Evolutionary conservation across 2,888 invertebrate genomes (phyloP).

Genomic region (Melinaea menophilus): DNA sequence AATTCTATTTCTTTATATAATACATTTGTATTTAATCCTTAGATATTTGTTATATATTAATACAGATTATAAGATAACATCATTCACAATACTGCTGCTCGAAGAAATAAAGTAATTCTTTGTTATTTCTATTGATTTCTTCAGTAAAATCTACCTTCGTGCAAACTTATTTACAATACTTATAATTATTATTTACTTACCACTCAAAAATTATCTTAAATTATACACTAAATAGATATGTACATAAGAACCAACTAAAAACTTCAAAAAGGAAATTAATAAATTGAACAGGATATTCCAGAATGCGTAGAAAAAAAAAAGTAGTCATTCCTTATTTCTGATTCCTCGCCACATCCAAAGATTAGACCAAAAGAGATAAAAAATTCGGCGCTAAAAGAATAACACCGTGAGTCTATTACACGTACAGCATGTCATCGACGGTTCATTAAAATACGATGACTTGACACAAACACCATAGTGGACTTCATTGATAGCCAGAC

Average conservation of each 20-base stretch:
- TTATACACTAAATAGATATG: too few species aligned
- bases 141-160: too few species aligned
- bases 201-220: too few species aligned
- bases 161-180: too few species aligned
- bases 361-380: constrained; percentile 52
- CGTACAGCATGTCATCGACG: constrained; percentile 76
- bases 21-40: constrained; percentile 7
- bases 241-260: too few species aligned
- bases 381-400: constrained; percentile 75
- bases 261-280: constrained; percentile 29
- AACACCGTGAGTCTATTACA: constrained; percentile 74
- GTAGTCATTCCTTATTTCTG: constrained; percentile 46
- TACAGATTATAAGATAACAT: too few species aligned
- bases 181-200: too few species aligned
- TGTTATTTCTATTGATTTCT: too few species aligned
- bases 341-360: constrained; percentile 57
- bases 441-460: constrained; percentile 78
- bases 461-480: constrained; percentile 74
- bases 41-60: background rate
- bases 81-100: too few species aligned
- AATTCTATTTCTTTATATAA: constrained; percentile 3
- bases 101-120: too few species aligned
- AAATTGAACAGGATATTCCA: constrained; percentile 49
- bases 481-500: constrained; percentile 77
- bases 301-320: constrained; percentile 54